phyloP scores from a whole-genome alignment of 2,888 invertebrate species.

The Microplitis deprimator region DNA sequence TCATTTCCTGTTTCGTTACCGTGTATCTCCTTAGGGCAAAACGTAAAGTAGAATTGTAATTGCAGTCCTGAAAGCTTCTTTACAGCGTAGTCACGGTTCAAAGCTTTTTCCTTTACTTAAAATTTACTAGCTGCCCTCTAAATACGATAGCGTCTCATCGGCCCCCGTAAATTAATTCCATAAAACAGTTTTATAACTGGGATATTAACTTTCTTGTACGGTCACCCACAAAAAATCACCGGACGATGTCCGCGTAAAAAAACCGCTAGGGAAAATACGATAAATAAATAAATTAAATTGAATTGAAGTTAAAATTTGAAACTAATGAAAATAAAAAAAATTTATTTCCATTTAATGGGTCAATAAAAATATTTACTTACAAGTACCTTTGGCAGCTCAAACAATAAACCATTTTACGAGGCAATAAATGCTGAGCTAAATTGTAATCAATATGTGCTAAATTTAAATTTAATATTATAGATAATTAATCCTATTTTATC shows the following conservation, averaged over 20 bases:
- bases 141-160: too few relatives aligned
- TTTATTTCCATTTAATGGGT: not conserved
- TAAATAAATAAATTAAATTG: too few relatives aligned
- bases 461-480: not conserved
- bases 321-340: too few relatives aligned
- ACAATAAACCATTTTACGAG: not conserved
- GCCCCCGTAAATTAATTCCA: too few relatives aligned
- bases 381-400: not conserved
- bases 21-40: not conserved
- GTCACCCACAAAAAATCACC: too few relatives aligned
- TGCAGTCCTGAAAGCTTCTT: slow-evolving; percentile 5
- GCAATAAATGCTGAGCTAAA: not conserved
- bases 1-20: not conserved
- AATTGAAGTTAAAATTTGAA: too few relatives aligned
- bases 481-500: not conserved
- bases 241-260: too few relatives aligned
- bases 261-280: too few relatives aligned
- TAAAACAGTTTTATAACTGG: too few relatives aligned
- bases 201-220: too few relatives aligned
- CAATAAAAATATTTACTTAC: not conserved
- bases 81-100: not conserved
- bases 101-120: too few relatives aligned
- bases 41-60: not conserved
- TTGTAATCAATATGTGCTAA: not conserved
- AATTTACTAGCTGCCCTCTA: too few relatives aligned